These are phyloP conservation scores for Luffia ferchaultella DNA, from an alignment of 2,888 invertebrate genomes.

Conservation along the genomic window DNA sequence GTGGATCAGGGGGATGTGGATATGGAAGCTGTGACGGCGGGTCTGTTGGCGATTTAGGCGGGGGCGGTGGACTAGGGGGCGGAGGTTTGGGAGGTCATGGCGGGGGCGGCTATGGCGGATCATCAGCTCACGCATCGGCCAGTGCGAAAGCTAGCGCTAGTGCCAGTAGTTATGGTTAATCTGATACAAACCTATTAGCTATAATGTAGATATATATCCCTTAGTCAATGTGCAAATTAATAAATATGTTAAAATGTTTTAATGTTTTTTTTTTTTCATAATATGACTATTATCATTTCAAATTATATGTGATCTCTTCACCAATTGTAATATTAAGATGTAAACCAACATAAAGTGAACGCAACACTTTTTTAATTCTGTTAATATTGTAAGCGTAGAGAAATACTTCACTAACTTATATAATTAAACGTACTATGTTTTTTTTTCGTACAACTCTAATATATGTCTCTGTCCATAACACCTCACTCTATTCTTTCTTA, in stretches of 20 bases:
- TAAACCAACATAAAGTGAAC: neutral
- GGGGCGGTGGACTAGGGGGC: conserved; percentile 15
- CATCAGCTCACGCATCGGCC: conserved; percentile 26
- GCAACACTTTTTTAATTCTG: neutral
- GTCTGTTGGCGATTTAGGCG: conserved; percentile 12
- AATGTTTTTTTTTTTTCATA: neutral
- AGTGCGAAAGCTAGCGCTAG: conserved; percentile 36
- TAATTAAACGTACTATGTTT: no score
- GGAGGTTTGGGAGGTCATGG: conserved; percentile 17
- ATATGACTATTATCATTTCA: neutral
- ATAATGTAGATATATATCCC: neutral
- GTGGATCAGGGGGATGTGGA: conserved; percentile 25
- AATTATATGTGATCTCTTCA: neutral
- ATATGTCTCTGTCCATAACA: no score
- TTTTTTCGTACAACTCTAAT: no score
- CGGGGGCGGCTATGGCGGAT: conserved; percentile 13
- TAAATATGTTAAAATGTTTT: neutral
- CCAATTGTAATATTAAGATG: neutral
- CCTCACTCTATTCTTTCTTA: no score
- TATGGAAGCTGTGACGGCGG: conserved; percentile 21
- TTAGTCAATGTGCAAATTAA: neutral
- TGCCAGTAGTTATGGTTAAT: conserved; percentile 34
- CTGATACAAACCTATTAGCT: neutral
- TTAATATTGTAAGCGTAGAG: neutral
- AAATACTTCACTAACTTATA: no score